Conservation (phyloP, 2,797 vertebrate genomes). For the Nasua narica region DNA sequence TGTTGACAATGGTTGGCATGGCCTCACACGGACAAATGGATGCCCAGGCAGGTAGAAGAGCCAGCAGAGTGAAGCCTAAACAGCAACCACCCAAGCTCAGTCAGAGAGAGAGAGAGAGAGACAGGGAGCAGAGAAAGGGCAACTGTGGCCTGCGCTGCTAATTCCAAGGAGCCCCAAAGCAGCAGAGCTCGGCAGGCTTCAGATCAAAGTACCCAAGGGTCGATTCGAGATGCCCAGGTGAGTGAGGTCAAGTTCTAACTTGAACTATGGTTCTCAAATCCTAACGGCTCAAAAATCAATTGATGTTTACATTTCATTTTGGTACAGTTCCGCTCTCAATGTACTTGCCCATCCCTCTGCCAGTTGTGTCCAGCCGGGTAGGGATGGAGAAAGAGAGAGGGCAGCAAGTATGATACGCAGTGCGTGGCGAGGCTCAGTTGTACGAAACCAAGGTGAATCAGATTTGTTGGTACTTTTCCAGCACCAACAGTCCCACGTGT, state of each 20-base stretch:
- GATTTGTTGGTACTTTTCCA: neutral
- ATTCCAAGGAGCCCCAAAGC: neutral
- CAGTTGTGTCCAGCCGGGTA: neutral
- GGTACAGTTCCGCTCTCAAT: neutral
- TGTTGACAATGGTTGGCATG: neutral
- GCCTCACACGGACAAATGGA: neutral
- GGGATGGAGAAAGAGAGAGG: neutral
- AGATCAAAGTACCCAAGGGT: neutral
- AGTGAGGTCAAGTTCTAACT: neutral
- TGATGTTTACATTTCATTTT: neutral
- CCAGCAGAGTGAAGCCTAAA: neutral
- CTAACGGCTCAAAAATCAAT: neutral
- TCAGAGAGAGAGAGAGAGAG: neutral
- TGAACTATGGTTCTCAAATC: neutral
- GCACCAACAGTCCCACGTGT: neutral
- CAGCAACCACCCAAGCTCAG: neutral
- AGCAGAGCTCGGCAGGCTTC: neutral
- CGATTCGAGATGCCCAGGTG: neutral
- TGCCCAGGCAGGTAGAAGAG: neutral
- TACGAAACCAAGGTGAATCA: neutral
- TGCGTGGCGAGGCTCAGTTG: neutral
- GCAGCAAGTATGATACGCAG: neutral
- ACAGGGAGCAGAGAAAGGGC: neutral
- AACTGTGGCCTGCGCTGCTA: neutral
- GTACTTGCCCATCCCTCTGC: neutral